Conservation (phyloP, 2,797 vertebrate species). For the Urocyon cinereoargenteus region DNA sequence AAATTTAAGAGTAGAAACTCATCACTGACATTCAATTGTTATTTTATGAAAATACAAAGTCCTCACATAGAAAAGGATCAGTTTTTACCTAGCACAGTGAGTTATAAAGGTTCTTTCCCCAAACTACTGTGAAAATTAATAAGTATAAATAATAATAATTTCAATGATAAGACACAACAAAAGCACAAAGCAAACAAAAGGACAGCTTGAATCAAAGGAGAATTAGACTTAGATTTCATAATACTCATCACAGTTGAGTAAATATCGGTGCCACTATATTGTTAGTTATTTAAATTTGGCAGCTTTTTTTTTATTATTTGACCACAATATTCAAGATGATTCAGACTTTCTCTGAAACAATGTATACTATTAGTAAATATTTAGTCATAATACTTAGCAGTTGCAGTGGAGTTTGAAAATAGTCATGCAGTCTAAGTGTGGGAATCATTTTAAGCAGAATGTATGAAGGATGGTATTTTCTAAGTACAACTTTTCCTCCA, state of each 20-base stretch:
- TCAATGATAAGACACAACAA: background rate
- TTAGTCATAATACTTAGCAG: background rate
- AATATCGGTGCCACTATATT: background rate
- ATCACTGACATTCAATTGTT: background rate
- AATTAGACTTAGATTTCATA: background rate
- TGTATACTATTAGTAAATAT: background rate
- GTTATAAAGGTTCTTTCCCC: background rate
- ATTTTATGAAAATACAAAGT: background rate
- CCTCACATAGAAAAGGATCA: background rate
- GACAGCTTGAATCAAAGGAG: background rate
- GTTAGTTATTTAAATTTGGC: background rate
- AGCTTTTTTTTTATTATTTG: background rate
- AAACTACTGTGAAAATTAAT: background rate
- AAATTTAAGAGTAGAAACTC: background rate
- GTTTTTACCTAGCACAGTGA: background rate
- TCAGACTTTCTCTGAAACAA: background rate
- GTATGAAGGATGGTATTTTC: background rate
- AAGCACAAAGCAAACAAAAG: background rate
- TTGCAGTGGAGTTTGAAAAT: background rate
- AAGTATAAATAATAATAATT: background rate
- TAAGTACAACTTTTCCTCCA: background rate
- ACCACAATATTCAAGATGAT: background rate
- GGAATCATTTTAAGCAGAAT: background rate
- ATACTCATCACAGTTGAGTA: background rate
- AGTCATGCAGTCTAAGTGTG: rapidly evolving